Base-by-base conservation (phyloP, 2,888 invertebrate genomes). In the Chrysolina oricalcia region DNA sequence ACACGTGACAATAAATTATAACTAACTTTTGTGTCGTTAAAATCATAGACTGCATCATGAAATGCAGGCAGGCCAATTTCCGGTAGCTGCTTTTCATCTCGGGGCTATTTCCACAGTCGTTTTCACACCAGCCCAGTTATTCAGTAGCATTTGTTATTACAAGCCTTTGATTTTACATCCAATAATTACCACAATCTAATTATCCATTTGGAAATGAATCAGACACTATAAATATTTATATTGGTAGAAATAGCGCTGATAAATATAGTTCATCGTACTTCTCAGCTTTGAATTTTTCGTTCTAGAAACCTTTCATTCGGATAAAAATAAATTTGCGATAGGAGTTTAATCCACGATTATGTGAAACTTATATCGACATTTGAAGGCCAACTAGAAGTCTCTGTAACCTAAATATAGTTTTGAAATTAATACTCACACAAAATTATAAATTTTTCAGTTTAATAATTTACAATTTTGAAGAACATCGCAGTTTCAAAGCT, bases 221-320 rank as follows among this genome's bases (percentile, higher is more conserved):
- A 35, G n/a, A 59, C 59, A 59, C 21, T 21, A 53, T 59, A 59
- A 59, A 59, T 59, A 59, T 59, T 59, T 59, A 59, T 35, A 11
- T 59, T 4, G n/a, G 8, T 27, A 17, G 59, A 59, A 59, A 59
- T 59, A 59, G 27, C 23, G 6, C 13, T 4, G 59, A 59, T 59
- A 59, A 59, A 59, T 59, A 59, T 59, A 59, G 59, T 59, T 59
- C 59, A 59, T 59, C 53, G 53, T 21, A 21, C 21, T 53, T 21
- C 21, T 53, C 19, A 27, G 35, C 11, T 13, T 5, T 5, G 4
- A 59, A 27, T 59, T 59, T 59, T 59, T 59, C 21, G 53, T 53
- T 59, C 35, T n/a, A 27, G n/a, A 59, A 59, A 35, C 17, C 27
- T 59, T 59, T 35, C 3, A n/a, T 23, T 27, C 35, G 6, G 35